Percentiles rank a stretch among this genome's conserved stretches.
These are phyloP conservation scores for Neolamprologus variostigma DNA, from an alignment of 2,113 vertebrate genomes.

Conservation along the genomic window DNA sequence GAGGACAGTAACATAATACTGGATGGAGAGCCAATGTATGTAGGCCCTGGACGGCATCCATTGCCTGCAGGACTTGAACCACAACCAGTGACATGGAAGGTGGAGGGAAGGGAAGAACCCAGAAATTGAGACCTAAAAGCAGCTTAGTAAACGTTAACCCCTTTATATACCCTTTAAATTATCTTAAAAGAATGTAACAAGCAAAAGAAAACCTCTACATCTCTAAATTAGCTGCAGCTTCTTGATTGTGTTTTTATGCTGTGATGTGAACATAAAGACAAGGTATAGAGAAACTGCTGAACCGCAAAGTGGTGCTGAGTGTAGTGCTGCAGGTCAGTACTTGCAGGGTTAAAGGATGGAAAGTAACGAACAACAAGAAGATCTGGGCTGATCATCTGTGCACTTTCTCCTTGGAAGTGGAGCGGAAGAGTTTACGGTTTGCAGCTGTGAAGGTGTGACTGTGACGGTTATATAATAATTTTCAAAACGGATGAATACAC, in stretches of 20 bases:
- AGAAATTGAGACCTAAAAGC: not conserved
- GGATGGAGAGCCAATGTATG: not conserved
- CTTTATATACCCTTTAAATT: not conserved
- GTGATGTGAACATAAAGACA: not conserved
- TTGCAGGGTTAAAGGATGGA: not conserved
- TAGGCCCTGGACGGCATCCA: not conserved
- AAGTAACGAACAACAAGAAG: not conserved
- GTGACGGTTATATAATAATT: constrained; percentile 21
- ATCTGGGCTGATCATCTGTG: not conserved
- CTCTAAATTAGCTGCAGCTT: not conserved
- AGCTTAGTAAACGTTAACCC: not conserved
- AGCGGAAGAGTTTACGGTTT: not conserved
- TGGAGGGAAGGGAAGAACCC: not conserved
- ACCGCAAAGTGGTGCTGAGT: not conserved
- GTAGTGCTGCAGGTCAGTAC: not conserved
- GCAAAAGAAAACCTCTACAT: not conserved
- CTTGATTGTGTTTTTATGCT: not conserved
- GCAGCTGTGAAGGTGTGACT: constrained; percentile 9
- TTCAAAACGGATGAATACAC: constrained; percentile 9
- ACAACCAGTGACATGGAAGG: not conserved
- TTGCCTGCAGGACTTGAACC: not conserved
- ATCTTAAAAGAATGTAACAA: not conserved
- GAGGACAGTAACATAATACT: not conserved
- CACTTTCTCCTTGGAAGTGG: not conserved
- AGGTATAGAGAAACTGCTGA: not conserved